phyloP scores from a whole-genome alignment of 2,888 invertebrate species.

The Lepidonotus clava region DNA sequence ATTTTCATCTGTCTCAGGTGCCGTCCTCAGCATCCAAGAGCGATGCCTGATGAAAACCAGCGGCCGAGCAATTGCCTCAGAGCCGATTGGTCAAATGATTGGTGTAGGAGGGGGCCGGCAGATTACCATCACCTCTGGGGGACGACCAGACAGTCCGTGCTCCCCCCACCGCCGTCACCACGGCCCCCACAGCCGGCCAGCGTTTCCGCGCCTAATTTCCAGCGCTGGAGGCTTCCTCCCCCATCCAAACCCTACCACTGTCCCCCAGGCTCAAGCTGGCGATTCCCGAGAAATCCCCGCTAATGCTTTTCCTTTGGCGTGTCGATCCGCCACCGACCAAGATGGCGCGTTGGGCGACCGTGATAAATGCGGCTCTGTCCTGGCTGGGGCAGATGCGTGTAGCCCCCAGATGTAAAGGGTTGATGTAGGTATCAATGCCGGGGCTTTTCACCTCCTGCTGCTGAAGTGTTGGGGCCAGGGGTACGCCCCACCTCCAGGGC shows the following conservation, averaged over 20 bases:
- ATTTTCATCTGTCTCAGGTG: not conserved
- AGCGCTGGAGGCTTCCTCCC: not conserved
- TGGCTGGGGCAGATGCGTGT: not conserved
- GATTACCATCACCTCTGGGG: not conserved
- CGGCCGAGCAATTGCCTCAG: not conserved
- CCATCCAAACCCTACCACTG: no score
- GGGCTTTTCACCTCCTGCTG: no score
- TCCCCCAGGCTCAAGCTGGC: not conserved
- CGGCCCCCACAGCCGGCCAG: no score
- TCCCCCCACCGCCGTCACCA: no score
- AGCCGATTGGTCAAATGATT: constrained; percentile 3
- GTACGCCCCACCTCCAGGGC: no score
- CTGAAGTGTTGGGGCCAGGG: no score
- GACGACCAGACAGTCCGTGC: not conserved
- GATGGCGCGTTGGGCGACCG: not conserved
- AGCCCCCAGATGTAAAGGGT: not conserved
- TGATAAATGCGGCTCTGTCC: not conserved
- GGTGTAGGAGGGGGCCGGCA: not conserved
- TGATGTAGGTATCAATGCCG: constrained; percentile 39
- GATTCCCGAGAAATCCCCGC: constrained; percentile 27
- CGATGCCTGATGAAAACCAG: not conserved
- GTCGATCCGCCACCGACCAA: not conserved
- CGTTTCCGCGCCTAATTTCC: constrained; percentile 34
- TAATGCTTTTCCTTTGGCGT: constrained; percentile 36
- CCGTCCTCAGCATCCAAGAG: not conserved